Evolutionary conservation across 2,888 invertebrate genomes (phyloP).

Genomic region (Leptinotarsa haldemani): DNA sequence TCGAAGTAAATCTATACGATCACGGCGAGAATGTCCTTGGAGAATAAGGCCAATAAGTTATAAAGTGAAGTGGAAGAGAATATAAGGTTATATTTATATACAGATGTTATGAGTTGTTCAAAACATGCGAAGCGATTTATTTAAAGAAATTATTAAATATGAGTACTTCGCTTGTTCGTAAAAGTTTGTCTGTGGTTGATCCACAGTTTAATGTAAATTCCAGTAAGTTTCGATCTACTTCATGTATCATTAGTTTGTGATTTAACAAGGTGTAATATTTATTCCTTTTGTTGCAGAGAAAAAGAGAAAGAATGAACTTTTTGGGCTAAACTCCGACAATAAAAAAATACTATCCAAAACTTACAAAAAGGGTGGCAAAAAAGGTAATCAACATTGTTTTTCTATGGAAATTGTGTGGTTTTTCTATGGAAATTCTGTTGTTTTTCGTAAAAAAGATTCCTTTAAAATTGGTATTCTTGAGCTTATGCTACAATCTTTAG

Average conservation of each 20-base stretch:
- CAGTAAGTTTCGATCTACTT: constrained; percentile 24
- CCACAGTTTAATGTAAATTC: constrained; percentile 46
- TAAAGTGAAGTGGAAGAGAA: too few relatives aligned
- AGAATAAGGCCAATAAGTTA: too few relatives aligned
- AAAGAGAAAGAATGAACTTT: constrained; percentile 50
- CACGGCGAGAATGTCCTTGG: too few relatives aligned
- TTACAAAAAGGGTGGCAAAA: constrained; percentile 51
- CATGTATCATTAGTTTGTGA: too few relatives aligned
- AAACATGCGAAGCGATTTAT: not conserved
- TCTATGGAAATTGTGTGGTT: too few relatives aligned
- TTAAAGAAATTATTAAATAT: constrained; percentile 44
- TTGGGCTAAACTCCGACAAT: constrained; percentile 54
- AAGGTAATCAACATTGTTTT: constrained; percentile 1
- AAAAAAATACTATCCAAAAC: constrained; percentile 53
- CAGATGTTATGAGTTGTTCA: not conserved
- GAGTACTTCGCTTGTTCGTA: constrained; percentile 60
- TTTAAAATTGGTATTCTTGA: too few relatives aligned
- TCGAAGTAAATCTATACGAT: too few relatives aligned
- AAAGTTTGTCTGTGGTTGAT: constrained; percentile 61
- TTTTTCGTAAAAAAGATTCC: too few relatives aligned
- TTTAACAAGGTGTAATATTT: not conserved
- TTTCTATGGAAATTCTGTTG: too few relatives aligned
- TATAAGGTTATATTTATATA: not conserved
- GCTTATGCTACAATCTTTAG: too few relatives aligned
- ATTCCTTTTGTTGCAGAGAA: constrained; percentile 34